A percentile compares a stretch with the other conserved stretches of the same genome.
Evolutionary conservation across 2,888 invertebrate genomes (phyloP).

Genomic region (Eurois occulta): DNA sequence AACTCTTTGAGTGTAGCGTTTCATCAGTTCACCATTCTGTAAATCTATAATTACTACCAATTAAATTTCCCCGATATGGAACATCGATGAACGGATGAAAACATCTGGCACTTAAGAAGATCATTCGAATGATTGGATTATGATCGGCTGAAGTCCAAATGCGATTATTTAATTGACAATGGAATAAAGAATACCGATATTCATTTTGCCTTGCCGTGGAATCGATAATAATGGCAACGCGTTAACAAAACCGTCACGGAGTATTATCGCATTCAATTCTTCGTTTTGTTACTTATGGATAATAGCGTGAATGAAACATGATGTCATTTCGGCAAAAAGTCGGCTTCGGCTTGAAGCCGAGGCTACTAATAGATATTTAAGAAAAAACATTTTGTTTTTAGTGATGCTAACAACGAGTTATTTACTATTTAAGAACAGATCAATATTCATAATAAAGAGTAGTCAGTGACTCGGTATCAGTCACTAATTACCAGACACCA

Average conservation of each 20-base stretch:
- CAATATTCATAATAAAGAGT: not conserved
- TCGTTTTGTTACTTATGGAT: conserved; percentile 69
- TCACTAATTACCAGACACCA: not conserved
- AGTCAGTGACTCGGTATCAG: not conserved
- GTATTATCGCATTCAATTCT: conserved; percentile 70
- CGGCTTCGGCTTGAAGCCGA: conserved; percentile 46
- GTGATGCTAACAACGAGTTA: not conserved
- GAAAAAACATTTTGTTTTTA: conserved; percentile 18
- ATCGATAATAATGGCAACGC: conserved; percentile 80
- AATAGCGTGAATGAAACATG: conserved; percentile 70
- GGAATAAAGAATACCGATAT: conserved; percentile 72
- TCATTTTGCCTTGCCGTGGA: conserved; percentile 74
- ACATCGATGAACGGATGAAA: conserved; percentile 53
- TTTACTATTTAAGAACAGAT: not conserved
- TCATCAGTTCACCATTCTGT: conserved; percentile 18
- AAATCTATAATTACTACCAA: conserved; percentile 48
- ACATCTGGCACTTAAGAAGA: conserved; percentile 57
- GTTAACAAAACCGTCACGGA: conserved; percentile 78
- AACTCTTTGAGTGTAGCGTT: conserved; percentile 21
- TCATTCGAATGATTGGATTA: conserved; percentile 67
- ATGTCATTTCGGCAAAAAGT: conserved; percentile 67
- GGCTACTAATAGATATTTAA: conserved; percentile 37
- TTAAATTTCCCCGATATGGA: conserved; percentile 54
- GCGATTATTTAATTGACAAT: conserved; percentile 72
- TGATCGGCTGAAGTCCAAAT: conserved; percentile 64